phyloP scores from a whole-genome alignment of 2,113 vertebrate genomes.

The Myotis lucifugus region DNA sequence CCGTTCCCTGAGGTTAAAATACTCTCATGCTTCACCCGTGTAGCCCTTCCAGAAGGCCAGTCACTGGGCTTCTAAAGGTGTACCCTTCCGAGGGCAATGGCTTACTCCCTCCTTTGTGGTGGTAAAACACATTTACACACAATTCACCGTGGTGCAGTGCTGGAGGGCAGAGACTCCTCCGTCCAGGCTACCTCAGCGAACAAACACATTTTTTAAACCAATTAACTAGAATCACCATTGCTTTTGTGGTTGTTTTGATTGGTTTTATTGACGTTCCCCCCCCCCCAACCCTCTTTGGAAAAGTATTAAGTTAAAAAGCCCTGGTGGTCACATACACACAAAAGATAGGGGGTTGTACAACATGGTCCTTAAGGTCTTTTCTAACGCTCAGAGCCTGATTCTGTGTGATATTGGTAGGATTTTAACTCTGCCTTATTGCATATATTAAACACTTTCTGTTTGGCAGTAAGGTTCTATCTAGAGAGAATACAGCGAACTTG shows the following conservation, averaged over 20 bases:
- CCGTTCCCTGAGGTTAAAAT: slow-evolving; percentile 10
- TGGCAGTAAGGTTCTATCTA: slow-evolving; percentile 35
- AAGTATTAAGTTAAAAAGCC: slow-evolving; percentile 8
- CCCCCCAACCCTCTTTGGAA: background rate
- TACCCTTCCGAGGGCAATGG: background rate
- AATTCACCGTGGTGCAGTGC: background rate
- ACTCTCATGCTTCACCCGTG: background rate
- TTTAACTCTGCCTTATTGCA: slow-evolving; percentile 39
- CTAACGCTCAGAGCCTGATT: background rate
- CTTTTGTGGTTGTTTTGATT: slow-evolving; percentile 24
- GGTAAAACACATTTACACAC: background rate
- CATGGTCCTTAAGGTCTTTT: slow-evolving; percentile 11
- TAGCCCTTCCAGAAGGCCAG: slow-evolving; percentile 37
- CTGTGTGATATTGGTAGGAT: background rate
- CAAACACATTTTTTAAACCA: background rate
- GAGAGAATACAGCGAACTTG: background rate
- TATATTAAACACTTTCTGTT: slow-evolving; percentile 34
- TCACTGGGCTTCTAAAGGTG: background rate
- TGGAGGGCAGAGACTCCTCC: background rate
- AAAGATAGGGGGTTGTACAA: background rate
- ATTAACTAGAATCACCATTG: background rate
- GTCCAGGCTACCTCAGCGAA: background rate
- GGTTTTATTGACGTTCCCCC: slow-evolving; percentile 11
- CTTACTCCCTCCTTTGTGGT: background rate
- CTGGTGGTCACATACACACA: background rate